phyloP scores from a whole-genome alignment of 2,888 invertebrate species.

The Eretmocerus hayati region DNA sequence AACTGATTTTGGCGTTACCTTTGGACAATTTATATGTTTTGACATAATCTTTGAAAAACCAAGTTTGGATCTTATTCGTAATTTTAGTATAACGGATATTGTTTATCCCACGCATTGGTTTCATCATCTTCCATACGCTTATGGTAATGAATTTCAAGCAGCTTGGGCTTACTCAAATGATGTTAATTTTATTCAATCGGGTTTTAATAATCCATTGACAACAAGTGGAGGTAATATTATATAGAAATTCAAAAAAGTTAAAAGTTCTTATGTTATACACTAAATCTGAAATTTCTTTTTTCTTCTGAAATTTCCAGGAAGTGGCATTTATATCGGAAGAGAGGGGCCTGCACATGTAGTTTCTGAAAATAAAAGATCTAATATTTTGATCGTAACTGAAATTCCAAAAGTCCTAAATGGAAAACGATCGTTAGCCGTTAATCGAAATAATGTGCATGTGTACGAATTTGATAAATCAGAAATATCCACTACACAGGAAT shows the following conservation, averaged over 20 bases:
- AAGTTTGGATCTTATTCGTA: slow-evolving; percentile 42
- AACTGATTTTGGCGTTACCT: slow-evolving; percentile 51
- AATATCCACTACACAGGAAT: slow-evolving; percentile 2
- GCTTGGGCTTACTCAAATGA: slow-evolving; percentile 48
- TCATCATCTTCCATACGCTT: slow-evolving; percentile 49
- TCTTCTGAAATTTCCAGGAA: too few relatives aligned
- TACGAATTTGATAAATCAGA: slow-evolving; percentile 3
- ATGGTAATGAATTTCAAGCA: slow-evolving; percentile 42
- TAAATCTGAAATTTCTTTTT: too few relatives aligned
- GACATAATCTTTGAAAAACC: slow-evolving; percentile 52
- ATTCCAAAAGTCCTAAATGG: slow-evolving; percentile 23
- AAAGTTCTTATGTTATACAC: too few relatives aligned
- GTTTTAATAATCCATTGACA: slow-evolving; percentile 41
- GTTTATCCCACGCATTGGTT: slow-evolving; percentile 53
- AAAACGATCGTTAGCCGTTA: slow-evolving; percentile 2
- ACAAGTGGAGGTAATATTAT: slow-evolving; percentile 22
- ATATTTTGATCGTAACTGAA: slow-evolving; percentile 22
- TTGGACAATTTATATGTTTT: slow-evolving; percentile 54
- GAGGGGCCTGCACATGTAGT: slow-evolving; percentile 6
- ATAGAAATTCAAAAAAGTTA: too few relatives aligned
- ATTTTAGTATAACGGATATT: slow-evolving; percentile 45
- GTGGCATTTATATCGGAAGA: slow-evolving; percentile 32
- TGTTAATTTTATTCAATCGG: slow-evolving; percentile 49
- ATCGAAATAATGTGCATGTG: neutral
- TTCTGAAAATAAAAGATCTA: neutral